phyloP scores from a whole-genome alignment of 2,888 invertebrate species.

The Celastrina argiolus region DNA sequence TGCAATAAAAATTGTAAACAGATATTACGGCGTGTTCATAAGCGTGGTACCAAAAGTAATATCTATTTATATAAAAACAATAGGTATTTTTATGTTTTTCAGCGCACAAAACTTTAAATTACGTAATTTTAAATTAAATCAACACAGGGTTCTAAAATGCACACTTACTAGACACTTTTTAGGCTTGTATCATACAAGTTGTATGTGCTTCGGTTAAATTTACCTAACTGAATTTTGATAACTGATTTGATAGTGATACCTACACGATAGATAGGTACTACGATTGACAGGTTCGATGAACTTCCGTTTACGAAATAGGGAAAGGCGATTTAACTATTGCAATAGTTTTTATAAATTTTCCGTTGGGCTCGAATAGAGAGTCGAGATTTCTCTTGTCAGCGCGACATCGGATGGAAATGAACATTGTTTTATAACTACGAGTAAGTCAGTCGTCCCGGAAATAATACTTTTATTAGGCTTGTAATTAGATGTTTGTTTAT shows the following conservation, averaged over 20 bases:
- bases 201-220: slow-evolving; percentile 37
- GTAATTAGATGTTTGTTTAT: not conserved
- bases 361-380: slow-evolving; percentile 37
- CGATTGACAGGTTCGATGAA: slow-evolving; percentile 62
- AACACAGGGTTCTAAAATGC: no score
- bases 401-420: slow-evolving; percentile 25
- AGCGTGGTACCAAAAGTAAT: not conserved
- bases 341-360: slow-evolving; percentile 40
- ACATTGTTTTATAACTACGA: not conserved
- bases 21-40: not conserved
- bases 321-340: slow-evolving; percentile 53
- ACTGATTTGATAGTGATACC: slow-evolving; percentile 56
- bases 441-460: not conserved
- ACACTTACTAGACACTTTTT: not conserved
- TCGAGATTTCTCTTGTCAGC: slow-evolving; percentile 28
- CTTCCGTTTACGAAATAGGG: slow-evolving; percentile 62
- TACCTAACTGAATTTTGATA: slow-evolving; percentile 50
- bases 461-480: not conserved
- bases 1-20: not conserved
- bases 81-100: not conserved
- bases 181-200: no score
- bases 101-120: not conserved
- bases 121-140: no score
- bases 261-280: slow-evolving; percentile 47
- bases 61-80: not conserved